Base-by-base conservation (phyloP, 2,797 vertebrate genomes). In the Neoniphon sammara region DNA sequence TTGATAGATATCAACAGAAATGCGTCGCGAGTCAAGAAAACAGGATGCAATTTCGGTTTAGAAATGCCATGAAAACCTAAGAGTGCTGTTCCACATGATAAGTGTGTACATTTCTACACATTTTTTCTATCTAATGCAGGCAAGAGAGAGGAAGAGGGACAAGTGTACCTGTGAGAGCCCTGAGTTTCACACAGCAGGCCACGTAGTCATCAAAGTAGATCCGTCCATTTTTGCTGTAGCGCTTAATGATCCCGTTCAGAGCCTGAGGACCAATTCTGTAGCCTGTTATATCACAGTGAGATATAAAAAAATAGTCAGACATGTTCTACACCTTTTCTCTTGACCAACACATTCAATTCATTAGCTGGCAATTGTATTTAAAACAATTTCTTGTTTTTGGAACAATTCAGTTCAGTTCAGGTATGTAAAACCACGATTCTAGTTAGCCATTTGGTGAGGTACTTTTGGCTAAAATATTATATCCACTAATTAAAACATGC, bases 171-270 rank as follows among this genome's bases (percentile, higher is more conserved):
- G 97, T 96, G 78, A 97, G 85, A 27, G 96, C 82, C 11, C 94
- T 91, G 73, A 97, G 93, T 83, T 95, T 97, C 72, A 98, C 95
- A 58, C 95, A 96, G 88, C 96, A 97, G 7, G 96, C 95, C 84
- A 97, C 95, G 39, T 96, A 98, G 88, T 98, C 96, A 57, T 98
- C 97, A 49, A 98, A 98, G 90, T 82, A 96, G 88, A 97, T 95
- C 21, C 93, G 91, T 50, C 96, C 96, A 25, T 88, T 93, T 87
- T 94, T 96, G 91, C 91, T 96, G 84, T 96, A 98, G 84, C 96
- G 96, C 73, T 94, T 96, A 64, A 96, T 80, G 77, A 98, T 94
- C 8, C 73, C 81, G 25, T 86, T 94, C 62, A 96, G 82, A 4
- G 92, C 92, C 50, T 94, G 94, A 34, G 94, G 94, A 59, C 95